These are phyloP conservation scores for Caenorhabditis inopinata DNA, from an alignment of 1,140 invertebrate genomes.

Conservation along the genomic window DNA sequence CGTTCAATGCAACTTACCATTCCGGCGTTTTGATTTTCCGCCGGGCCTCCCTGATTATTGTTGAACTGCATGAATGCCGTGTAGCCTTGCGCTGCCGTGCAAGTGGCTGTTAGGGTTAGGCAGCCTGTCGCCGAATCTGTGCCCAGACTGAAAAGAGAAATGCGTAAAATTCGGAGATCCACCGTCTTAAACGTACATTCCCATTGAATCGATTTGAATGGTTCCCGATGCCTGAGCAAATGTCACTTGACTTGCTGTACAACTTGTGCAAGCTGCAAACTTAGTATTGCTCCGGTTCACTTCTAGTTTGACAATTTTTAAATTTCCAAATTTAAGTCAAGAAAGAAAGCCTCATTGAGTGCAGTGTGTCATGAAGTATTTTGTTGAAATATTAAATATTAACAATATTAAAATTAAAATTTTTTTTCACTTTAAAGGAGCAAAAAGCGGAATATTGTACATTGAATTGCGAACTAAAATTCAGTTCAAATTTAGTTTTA, in stretches of 20 bases:
- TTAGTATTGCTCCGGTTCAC: no score
- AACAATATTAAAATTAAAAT: no score
- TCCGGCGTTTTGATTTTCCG: slow-evolving; percentile 14
- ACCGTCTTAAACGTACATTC: neutral
- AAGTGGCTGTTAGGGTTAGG: slow-evolving; percentile 11
- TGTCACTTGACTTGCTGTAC: neutral
- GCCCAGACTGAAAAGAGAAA: neutral
- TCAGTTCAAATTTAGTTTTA: no score
- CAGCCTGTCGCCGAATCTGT: slow-evolving; percentile 25
- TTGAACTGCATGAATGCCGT: slow-evolving; percentile 39
- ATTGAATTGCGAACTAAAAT: no score
- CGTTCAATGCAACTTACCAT: neutral
- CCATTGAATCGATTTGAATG: neutral
- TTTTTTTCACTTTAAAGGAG: no score
- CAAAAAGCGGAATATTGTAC: no score
- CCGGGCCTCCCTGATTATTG: slow-evolving; percentile 33
- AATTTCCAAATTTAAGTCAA: no score
- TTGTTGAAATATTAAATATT: no score
- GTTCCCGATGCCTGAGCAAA: neutral
- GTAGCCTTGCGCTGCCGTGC: neutral
- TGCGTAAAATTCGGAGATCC: neutral
- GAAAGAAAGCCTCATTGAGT: no score
- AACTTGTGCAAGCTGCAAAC: neutral
- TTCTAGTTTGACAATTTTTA: no score
- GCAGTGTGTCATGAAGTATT: no score